phyloP scores from a whole-genome alignment of 2,797 vertebrate genomes.

The Hybognathus amarus region DNA sequence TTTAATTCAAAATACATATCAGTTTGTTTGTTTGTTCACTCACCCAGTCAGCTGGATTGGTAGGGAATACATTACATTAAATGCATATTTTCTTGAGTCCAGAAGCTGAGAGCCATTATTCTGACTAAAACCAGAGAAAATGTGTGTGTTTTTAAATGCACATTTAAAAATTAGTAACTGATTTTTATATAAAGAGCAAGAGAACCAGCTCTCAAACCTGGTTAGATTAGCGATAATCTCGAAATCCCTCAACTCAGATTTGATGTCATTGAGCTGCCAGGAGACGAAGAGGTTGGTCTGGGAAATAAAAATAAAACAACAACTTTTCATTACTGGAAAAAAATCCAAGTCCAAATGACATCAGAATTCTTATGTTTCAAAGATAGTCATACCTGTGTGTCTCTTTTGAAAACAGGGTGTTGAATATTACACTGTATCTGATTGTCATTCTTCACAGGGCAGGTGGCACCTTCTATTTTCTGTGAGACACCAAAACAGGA shows the following conservation, averaged over 20 bases:
- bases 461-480: constrained; percentile 53
- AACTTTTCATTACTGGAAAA: not conserved
- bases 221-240: constrained; percentile 67
- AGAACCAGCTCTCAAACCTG: constrained; percentile 67
- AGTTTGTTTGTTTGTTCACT: constrained; percentile 25
- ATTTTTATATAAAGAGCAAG: not conserved
- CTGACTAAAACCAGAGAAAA: constrained; percentile 53
- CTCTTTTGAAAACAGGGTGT: constrained; percentile 60
- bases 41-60: constrained; percentile 59
- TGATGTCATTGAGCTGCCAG: constrained; percentile 71
- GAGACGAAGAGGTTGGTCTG: constrained; percentile 68
- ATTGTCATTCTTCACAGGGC: constrained; percentile 43
- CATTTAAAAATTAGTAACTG: not conserved
- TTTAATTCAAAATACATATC: not conserved
- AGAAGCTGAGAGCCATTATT: constrained; percentile 52
- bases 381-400: constrained; percentile 51
- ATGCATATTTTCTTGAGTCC: constrained; percentile 48
- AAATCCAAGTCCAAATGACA: not conserved
- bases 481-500: constrained; percentile 33
- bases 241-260: constrained; percentile 60
- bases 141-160: not conserved
- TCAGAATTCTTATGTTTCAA: not conserved
- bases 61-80: constrained; percentile 59
- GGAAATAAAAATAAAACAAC: not conserved
- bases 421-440: constrained; percentile 60